Evolutionary conservation across 2,888 invertebrate species (phyloP).

Genomic region (Eurytoma adleriae): DNA sequence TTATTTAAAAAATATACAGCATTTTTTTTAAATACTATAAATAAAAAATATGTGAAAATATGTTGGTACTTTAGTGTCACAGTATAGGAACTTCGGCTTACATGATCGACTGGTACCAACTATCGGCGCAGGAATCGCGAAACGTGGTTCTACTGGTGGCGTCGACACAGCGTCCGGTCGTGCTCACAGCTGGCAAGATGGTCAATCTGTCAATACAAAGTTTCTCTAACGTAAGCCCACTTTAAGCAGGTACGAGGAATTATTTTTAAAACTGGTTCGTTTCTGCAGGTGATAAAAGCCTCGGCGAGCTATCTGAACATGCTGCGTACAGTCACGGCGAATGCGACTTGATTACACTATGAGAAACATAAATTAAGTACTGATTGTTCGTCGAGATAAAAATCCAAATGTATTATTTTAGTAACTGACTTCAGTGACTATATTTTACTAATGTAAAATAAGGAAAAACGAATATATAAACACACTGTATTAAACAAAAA

Average conservation of each 20-base stretch:
- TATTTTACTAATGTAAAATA: too few species aligned
- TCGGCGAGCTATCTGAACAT: constrained; percentile 55
- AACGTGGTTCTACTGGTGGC: constrained; percentile 62
- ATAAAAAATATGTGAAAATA: neutral
- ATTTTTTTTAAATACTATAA: too few species aligned
- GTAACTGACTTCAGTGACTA: too few species aligned
- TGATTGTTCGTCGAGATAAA: neutral
- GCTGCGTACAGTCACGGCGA: constrained; percentile 36
- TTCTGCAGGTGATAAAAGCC: constrained; percentile 52
- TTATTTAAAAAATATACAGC: neutral
- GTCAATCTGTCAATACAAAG: constrained; percentile 63
- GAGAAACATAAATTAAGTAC: too few species aligned
- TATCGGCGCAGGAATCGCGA: constrained; percentile 58
- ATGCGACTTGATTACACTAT: constrained; percentile 1
- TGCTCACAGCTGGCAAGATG: constrained; percentile 64
- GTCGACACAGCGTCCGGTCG: constrained; percentile 60
- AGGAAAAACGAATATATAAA: too few species aligned
- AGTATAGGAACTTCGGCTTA: constrained; percentile 63
- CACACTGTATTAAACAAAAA: too few species aligned
- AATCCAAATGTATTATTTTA: too few species aligned
- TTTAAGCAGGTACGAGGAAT: neutral
- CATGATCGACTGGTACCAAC: constrained; percentile 63
- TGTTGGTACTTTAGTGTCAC: constrained; percentile 54
- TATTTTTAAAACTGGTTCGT: neutral
- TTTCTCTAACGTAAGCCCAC: constrained; percentile 63